Evolutionary conservation across 2,888 invertebrate genomes (phyloP).

Genomic region (Abrostola triplasia): DNA sequence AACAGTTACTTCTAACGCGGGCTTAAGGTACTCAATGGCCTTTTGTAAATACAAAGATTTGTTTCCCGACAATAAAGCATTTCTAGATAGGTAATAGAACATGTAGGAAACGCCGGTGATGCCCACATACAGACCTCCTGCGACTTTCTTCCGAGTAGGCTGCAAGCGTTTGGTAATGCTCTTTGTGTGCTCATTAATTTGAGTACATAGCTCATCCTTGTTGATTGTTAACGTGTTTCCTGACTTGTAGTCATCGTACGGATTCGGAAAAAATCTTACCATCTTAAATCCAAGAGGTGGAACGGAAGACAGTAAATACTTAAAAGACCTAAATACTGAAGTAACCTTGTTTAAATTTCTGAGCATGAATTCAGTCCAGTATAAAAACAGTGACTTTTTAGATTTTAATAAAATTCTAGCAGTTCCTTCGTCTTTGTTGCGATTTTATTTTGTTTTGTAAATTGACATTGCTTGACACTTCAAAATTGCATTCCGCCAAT

Average conservation of each 20-base stretch:
- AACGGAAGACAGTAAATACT: slow-evolving; percentile 52
- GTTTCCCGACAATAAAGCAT: slow-evolving; percentile 80
- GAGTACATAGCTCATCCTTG: slow-evolving; percentile 64
- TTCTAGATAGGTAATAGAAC: slow-evolving; percentile 91
- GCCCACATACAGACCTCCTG: slow-evolving; percentile 91
- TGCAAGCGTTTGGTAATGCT: slow-evolving; percentile 75
- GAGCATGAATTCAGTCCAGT: slow-evolving; percentile 55
- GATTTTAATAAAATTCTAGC: slow-evolving; percentile 23
- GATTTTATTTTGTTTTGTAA: slow-evolving; percentile 49
- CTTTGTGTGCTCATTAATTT: slow-evolving; percentile 72
- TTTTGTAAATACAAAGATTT: slow-evolving; percentile 86
- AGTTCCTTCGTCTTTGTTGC: slow-evolving; percentile 20
- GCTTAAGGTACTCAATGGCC: slow-evolving; percentile 89
- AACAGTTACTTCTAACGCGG: slow-evolving; percentile 88
- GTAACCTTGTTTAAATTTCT: slow-evolving; percentile 51
- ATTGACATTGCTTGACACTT: slow-evolving; percentile 1
- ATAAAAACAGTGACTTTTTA: not conserved
- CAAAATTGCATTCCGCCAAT: slow-evolving; percentile 10
- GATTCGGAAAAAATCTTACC: slow-evolving; percentile 82
- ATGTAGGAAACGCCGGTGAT: slow-evolving; percentile 92
- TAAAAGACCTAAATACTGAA: slow-evolving; percentile 51
- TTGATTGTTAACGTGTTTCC: slow-evolving; percentile 57
- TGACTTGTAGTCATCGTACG: slow-evolving; percentile 71
- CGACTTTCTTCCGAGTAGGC: slow-evolving; percentile 81
- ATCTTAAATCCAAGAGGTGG: slow-evolving; percentile 65